Base-by-base conservation (phyloP, 2,797 vertebrate genomes). In the Neosilurus hyrtlii region DNA sequence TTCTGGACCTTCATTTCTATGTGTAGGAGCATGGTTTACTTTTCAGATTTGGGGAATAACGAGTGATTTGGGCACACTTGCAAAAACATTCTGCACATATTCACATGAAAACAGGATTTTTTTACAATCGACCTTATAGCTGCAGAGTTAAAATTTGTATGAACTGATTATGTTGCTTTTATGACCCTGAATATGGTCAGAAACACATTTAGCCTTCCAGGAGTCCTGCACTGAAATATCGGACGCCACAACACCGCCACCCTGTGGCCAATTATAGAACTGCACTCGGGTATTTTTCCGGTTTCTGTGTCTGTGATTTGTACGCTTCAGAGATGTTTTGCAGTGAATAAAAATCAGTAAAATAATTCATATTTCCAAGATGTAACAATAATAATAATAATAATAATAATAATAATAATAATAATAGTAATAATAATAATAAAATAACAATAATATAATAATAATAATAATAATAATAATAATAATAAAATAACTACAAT, bases 221-320 rank as follows among this genome's bases (percentile, higher is more conserved):
- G 10, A 12, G 1, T 11, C 0, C 1, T 35, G 63, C n/a, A 26
- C 65, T 37, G 35, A 37, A 1, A 20, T 51, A 4, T 49, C 7
- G 4, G 1, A 62, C 37, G 59, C 11, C 4, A 1, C 26, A 54
- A 73, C 59, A 66, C 26, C 57, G 68, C 30, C 82, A 73, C 52
- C 82, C 0, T 63, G 82, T 65, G 82, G 82, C 26, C 75, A 83
- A 9, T 51, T 61, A 9, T 6, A 24, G 24, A 57, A 65, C 20
- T 82, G 26, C 80, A 81, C 43, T 11, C 1, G 57, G 30, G 0
- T 43, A 2, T 43, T 15, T 2, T 75, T 2, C 1, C 18, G 72
- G 15, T 18, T 35, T 73, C 49, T 16, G 30, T 30, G 30, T 30
- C 30, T 14, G 0, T 15, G 14, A 24, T 74, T 30, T 74, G 35